Percentiles rank a stretch among this genome's conserved stretches.
Evolutionary conservation across 2,888 invertebrate species (phyloP).

Genomic region (Heliconius erato): DNA sequence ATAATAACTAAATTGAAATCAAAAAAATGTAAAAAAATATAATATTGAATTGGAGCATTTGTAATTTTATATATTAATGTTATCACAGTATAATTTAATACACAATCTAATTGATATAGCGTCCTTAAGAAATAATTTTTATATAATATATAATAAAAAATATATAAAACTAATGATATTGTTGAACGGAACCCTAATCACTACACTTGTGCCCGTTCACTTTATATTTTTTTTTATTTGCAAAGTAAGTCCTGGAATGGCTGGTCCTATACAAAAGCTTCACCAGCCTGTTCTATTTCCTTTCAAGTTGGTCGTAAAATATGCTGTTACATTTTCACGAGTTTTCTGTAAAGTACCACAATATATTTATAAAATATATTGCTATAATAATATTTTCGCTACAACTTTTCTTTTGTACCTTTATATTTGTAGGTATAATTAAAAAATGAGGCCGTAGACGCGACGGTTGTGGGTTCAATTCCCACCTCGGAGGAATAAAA

Average conservation of each 20-base stretch:
- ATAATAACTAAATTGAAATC: no score
- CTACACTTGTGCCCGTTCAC: not conserved
- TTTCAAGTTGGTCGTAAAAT: slow-evolving; percentile 28
- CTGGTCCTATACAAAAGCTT: slow-evolving; percentile 17
- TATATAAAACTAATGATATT: not conserved
- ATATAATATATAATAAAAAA: not conserved
- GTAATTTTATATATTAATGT: no score
- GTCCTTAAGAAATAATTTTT: no score
- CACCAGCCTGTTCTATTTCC: slow-evolving; percentile 22
- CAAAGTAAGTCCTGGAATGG: slow-evolving; percentile 11
- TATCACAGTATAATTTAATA: no score
- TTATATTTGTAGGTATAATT: no score
- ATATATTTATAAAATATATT: not conserved
- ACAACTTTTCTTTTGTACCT: no score
- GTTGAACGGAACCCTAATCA: slow-evolving; percentile 4
- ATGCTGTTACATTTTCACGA: slow-evolving; percentile 14
- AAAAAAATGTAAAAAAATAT: no score
- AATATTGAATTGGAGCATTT: no score
- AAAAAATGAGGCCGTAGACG: no score
- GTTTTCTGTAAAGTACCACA: not conserved
- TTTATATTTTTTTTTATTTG: slow-evolving; percentile 5
- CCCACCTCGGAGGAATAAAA: no score
- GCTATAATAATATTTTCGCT: not conserved
- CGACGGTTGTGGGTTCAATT: no score
- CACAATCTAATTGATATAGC: no score